phyloP scores from a whole-genome alignment of 2,797 vertebrate species.

The Calcarius lapponicus region DNA sequence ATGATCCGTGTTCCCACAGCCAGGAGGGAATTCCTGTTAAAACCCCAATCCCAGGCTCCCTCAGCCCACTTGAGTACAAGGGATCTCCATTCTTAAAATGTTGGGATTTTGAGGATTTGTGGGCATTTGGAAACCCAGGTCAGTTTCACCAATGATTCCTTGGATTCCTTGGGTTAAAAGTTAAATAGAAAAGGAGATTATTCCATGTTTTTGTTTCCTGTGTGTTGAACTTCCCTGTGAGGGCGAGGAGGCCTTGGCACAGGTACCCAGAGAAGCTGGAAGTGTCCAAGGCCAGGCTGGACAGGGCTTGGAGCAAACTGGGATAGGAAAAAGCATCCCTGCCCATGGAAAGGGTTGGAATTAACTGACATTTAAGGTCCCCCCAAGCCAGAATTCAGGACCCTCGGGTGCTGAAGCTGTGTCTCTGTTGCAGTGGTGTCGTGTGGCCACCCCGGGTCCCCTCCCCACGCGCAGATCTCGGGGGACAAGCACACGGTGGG shows the following conservation, averaged over 20 bases:
- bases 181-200: background rate
- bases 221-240: background rate
- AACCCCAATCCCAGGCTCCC: background rate
- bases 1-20: background rate
- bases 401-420: background rate
- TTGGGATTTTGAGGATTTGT: background rate
- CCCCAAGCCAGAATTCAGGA: fast-evolving
- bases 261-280: background rate
- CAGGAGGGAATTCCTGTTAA: fast-evolving
- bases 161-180: background rate
- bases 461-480: slow-evolving; percentile 89
- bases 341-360: background rate
- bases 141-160: fast-evolving
- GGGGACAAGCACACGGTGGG: slow-evolving; percentile 90
- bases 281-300: background rate
- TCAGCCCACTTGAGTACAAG: background rate
- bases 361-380: fast-evolving
- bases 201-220: background rate
- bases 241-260: background rate
- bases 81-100: background rate
- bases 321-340: fast-evolving
- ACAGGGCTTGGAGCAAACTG: background rate
- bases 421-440: slow-evolving; percentile 79
- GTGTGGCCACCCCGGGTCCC: slow-evolving; percentile 91
- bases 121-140: background rate